Base-by-base conservation (phyloP, 1,140 invertebrate species). In the Amphibalanus amphitrite region DNA sequence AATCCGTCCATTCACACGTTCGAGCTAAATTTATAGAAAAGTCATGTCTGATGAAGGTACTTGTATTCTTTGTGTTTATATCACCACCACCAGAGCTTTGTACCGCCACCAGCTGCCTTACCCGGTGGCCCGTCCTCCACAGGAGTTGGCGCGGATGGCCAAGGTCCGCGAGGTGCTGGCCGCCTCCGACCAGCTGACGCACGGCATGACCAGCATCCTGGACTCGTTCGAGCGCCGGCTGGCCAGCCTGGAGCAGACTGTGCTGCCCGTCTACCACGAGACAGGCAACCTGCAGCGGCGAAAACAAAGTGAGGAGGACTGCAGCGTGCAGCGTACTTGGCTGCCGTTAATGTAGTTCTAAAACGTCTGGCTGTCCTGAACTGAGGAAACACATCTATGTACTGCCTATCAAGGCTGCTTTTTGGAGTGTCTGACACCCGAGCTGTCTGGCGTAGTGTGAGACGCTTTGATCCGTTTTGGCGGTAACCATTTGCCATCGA, bases 191-290 rank as follows among this genome's bases (percentile, higher is more conserved):
- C 86, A 88, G 73, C 84, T 96, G 23, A 92, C 93, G 1, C 87
- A 84, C 72, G 89, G 88, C 75, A 95, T 97, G 81, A 87, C 93
- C 69, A 86, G 85, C 29, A 97, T 97, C 75, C 82, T 98, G 20
- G 90, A 90, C 40, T 91, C 93, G 23, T 95, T 97, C 81, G 93
- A 97, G 80, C 88, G 92, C 75, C 83, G 93, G 69, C 82, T 97
- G 64, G 89, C 90, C 69, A 90, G 90, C 77, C 82, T 98, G 28
- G 93, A 97, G 80, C 87, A 91, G 74, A 97, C 94, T 3, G 95
- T 98, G 78, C 82, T 96, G 69, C 95, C 95, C 8, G 89, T 98
- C 70, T 97, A 97, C 78, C 92, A 95, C 80, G 91, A 97, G 79
- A 97, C 95, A 33, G 93, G 93, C 73, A 92, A 90, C 77, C 81